Percentiles rank a stretch among this genome's conserved stretches.
Evolutionary conservation across 2,113 vertebrate species (phyloP).

Genomic region (Aldabrachelys gigantea): DNA sequence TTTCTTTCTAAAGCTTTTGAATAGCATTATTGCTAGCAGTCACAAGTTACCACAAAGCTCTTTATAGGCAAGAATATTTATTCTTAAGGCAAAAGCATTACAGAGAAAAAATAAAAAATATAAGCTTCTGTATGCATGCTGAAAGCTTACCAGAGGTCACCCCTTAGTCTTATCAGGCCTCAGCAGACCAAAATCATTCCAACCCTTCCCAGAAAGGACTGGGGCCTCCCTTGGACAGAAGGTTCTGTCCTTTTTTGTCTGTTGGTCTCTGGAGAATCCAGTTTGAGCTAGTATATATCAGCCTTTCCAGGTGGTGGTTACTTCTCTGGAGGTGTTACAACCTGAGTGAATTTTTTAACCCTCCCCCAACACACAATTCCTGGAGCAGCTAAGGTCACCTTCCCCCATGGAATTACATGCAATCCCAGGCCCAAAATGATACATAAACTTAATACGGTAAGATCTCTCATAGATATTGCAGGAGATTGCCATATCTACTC

Average conservation of each 20-base stretch:
- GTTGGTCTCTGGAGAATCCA: background rate
- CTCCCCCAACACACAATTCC: background rate
- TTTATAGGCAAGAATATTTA: background rate
- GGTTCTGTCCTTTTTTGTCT: background rate
- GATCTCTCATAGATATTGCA: background rate
- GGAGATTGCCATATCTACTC: background rate
- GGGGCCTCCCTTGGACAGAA: background rate
- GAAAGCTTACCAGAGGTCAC: background rate
- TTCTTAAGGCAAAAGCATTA: background rate
- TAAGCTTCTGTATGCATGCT: background rate
- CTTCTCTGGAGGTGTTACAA: background rate
- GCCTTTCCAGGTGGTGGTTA: background rate
- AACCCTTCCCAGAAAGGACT: background rate
- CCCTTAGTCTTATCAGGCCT: background rate
- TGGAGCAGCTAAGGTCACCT: background rate
- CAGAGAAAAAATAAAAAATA: background rate
- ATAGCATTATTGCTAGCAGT: background rate
- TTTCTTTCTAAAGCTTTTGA: background rate
- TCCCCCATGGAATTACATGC: background rate
- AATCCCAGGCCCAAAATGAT: background rate
- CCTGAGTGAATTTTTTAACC: background rate
- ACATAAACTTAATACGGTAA: background rate
- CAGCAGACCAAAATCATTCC: background rate
- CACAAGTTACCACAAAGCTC: background rate
- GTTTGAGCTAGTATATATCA: background rate